These are phyloP conservation scores for Tetragonula clypearis DNA, from an alignment of 1,140 invertebrate genomes.

Conservation along the genomic window DNA sequence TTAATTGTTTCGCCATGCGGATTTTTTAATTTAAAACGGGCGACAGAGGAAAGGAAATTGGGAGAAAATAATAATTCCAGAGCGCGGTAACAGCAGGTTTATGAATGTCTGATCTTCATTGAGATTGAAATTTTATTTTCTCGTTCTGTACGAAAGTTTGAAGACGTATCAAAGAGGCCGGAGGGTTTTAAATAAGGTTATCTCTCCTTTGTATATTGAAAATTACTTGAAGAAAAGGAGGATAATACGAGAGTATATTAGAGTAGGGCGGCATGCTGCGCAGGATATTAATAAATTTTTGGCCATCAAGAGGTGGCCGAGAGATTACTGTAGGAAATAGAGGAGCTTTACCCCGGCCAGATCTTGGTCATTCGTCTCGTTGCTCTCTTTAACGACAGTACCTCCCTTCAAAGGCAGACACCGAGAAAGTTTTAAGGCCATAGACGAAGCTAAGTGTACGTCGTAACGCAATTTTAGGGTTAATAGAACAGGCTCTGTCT, in stretches of 20 bases:
- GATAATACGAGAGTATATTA: not conserved
- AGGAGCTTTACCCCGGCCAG: not conserved
- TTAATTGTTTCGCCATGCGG: not conserved
- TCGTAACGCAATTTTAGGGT: slow-evolving; percentile 33
- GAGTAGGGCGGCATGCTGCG: not conserved
- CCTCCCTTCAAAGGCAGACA: not conserved
- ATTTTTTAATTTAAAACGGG: not conserved
- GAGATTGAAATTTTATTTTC: too few species aligned
- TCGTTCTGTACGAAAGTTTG: too few species aligned
- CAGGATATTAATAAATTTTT: not conserved
- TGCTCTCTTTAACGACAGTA: slow-evolving; percentile 26
- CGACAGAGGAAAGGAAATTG: too few species aligned
- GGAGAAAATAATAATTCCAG: too few species aligned
- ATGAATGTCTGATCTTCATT: too few species aligned
- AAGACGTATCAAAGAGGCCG: too few species aligned
- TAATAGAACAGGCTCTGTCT: slow-evolving; percentile 26
- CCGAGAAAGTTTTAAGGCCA: slow-evolving; percentile 43
- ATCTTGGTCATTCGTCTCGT: slow-evolving; percentile 21
- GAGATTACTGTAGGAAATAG: not conserved
- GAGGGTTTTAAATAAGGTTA: too few species aligned
- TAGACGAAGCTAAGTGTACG: slow-evolving; percentile 22
- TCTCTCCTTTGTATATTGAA: too few species aligned
- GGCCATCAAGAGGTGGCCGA: too few species aligned
- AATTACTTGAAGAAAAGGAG: too few species aligned
- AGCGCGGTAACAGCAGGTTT: too few species aligned